Evolutionary conservation across 2,888 invertebrate genomes (phyloP).

Genomic region (Lasioglossum zephyrum): DNA sequence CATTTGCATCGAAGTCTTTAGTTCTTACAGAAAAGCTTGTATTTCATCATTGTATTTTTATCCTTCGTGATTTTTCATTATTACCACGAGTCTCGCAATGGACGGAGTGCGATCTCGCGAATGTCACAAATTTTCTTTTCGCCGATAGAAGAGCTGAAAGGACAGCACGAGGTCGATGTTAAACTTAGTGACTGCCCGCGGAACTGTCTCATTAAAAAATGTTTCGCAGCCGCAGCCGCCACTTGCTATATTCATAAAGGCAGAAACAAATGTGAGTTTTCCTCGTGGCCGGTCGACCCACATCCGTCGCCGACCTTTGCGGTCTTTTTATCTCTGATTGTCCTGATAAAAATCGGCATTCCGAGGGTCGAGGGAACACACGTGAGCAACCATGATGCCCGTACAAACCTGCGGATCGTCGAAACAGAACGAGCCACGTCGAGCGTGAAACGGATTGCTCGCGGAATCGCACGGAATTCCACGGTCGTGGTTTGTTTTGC

Average conservation of each 20-base stretch:
- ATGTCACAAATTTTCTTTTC: not conserved
- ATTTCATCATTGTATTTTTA: not conserved
- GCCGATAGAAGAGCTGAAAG: not conserved
- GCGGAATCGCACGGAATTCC: slow-evolving; percentile 2
- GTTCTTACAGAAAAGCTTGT: not conserved
- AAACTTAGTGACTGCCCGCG: not conserved
- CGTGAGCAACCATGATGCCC: not conserved
- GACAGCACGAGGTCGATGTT: not conserved
- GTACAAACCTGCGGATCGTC: not conserved
- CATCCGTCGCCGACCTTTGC: not conserved
- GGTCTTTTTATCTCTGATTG: not conserved
- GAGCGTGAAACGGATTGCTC: slow-evolving; percentile 3
- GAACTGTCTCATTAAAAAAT: slow-evolving; percentile 8
- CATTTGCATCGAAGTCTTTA: not conserved
- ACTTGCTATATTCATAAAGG: not conserved
- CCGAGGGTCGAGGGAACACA: not conserved
- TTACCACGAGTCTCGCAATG: not conserved
- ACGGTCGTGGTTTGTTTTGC: not conserved
- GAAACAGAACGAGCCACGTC: not conserved
- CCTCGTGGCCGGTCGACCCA: not conserved
- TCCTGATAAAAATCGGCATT: not conserved
- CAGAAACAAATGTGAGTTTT: not conserved
- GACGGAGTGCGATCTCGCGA: not conserved
- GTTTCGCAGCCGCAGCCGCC: not conserved
- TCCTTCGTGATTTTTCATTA: not conserved